Percentiles rank a stretch among this genome's conserved stretches.
phyloP scores from a whole-genome alignment of 2,113 vertebrate genomes.

The Castor canadensis region DNA sequence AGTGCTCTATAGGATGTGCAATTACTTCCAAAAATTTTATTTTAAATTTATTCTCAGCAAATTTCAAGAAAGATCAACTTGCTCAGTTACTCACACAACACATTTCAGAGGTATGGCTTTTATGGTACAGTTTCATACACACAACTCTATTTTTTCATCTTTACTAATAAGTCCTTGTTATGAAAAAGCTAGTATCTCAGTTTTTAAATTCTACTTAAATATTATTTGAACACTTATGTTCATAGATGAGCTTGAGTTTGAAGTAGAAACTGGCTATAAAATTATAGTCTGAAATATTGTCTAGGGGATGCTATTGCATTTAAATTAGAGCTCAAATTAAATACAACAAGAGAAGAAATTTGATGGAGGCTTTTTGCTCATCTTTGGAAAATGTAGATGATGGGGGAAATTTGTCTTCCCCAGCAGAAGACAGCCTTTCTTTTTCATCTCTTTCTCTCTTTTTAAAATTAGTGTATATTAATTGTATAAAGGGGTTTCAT shows the following conservation, averaged over 20 bases:
- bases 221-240: background rate
- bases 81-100: background rate
- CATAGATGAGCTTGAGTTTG: constrained; percentile 20
- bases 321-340: constrained; percentile 49
- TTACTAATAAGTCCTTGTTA: constrained; percentile 30
- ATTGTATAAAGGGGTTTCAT: too few relatives aligned
- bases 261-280: background rate
- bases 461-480: too few relatives aligned
- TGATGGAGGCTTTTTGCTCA: constrained; percentile 2
- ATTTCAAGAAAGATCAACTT: constrained; percentile 36
- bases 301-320: background rate
- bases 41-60: constrained; percentile 56
- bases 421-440: too few relatives aligned
- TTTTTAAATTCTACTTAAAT: background rate
- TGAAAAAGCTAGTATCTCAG: background rate
- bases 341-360: constrained; percentile 30
- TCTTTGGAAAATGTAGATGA: background rate
- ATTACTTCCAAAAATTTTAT: constrained; percentile 37
- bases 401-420: background rate
- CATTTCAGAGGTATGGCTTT: background rate
- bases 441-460: too few relatives aligned
- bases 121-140: background rate
- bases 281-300: background rate
- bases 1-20: constrained; percentile 40
- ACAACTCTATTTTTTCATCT: constrained; percentile 24